Percentiles rank a stretch among this genome's conserved stretches.
These are phyloP conservation scores for Piscicola geometra DNA, from an alignment of 2,888 invertebrate species.

Conservation along the genomic window DNA sequence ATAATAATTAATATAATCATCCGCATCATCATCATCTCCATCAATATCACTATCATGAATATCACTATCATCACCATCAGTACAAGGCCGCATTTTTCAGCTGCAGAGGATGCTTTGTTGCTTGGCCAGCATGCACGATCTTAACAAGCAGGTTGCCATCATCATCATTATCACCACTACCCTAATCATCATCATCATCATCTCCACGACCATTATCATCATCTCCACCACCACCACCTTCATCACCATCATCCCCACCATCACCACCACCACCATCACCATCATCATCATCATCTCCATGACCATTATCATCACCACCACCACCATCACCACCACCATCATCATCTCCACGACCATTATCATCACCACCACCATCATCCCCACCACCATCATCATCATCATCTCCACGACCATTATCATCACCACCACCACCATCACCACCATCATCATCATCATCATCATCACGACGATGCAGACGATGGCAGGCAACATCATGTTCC, in stretches of 20 bases:
- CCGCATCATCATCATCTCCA: not conserved
- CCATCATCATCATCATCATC: too few species aligned
- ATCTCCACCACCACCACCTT: too few species aligned
- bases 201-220: too few species aligned
- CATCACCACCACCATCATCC: not conserved
- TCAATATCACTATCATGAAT: not conserved
- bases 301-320: not conserved
- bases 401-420: not conserved
- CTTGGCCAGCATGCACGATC: slow-evolving; percentile 70
- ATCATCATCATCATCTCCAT: not conserved
- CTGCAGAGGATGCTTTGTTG: slow-evolving; percentile 75
- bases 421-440: not conserved
- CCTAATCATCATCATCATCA: too few species aligned
- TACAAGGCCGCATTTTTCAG: slow-evolving; percentile 80
- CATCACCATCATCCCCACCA: too few species aligned
- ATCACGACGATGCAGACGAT: too few species aligned
- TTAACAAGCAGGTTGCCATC: slow-evolving; percentile 65
- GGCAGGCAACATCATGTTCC: slow-evolving; percentile 68
- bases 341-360: not conserved
- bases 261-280: too few species aligned
- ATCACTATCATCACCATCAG: slow-evolving; percentile 50
- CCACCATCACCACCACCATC: not conserved
- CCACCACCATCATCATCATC: not conserved
- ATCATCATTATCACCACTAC: not conserved
- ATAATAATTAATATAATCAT: not conserved